Evolutionary conservation across 92 coral and sea anemone species (phyloP), one percentile per base, ranked within the genome.

Genomic region (Diadumene lineata): DNA sequence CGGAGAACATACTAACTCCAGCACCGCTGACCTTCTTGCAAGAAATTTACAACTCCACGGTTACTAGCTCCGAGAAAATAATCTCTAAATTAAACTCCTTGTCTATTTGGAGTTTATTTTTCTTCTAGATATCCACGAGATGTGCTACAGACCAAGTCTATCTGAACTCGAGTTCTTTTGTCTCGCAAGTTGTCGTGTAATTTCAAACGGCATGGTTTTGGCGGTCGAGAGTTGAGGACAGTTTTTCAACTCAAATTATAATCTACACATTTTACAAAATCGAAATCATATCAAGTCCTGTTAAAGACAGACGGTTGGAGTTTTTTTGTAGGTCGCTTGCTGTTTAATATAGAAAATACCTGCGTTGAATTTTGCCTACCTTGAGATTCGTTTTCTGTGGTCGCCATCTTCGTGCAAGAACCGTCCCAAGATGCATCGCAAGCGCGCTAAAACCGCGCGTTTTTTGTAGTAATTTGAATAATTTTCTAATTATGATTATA

Each of bases 351-450:
- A 30, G 30, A 4, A 67, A 57, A 74, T 48, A 11, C 23, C 17
- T 13, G 43, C 25, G 70, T 44, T 64, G 63, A 19, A 34, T 73
- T 50, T 24, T 50, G 33, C 97, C 70, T 90, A 90, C 97, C 97
- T 87, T 87, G 74, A 4, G 73, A 62, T 38, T 79, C 83, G 69
- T 69, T 69, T 63, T 68, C 88, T 18, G 82, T 79, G 31, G 92
- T 79, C 80, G 97, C 97, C 97, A 90, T 90, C 82, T 85, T 90
- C 84, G n/a, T 56, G 48, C 70, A 62, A 66, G 34, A 50, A 61
- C 60, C 69, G 67, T 15, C 85, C 92, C 92, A 82, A 75, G 61
- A 69, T 60, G 25, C 92, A 30, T 25, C 78, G 85, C 85, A 79
- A 56, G 53, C 29, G 19, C 28, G 8, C 28, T 32, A 15, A 53